These are phyloP conservation scores for Poeciliopsis paucimaculata DNA, from an alignment of 2,797 vertebrate species.

Conservation along the genomic window DNA sequence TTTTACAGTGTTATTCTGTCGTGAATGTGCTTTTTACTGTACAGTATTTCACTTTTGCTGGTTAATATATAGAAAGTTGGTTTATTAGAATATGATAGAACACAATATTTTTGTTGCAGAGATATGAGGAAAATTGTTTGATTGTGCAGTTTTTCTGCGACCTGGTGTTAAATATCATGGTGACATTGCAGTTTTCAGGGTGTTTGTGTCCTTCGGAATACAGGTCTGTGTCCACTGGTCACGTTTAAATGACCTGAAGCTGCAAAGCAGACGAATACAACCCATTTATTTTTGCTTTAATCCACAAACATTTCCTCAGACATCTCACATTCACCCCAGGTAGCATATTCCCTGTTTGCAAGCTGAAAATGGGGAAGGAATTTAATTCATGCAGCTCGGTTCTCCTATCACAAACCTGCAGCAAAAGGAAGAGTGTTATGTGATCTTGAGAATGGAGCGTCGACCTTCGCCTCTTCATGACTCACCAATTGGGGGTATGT, in stretches of 20 bases:
- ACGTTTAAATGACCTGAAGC: slow-evolving; percentile 13
- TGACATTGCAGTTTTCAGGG: slow-evolving; percentile 58
- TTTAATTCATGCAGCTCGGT: slow-evolving; percentile 31
- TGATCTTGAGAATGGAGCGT: slow-evolving; percentile 27
- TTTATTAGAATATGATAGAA: neutral
- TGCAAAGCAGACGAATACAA: slow-evolving; percentile 30
- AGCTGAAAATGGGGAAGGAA: slow-evolving; percentile 31
- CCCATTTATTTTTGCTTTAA: slow-evolving; percentile 7
- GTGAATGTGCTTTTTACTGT: neutral
- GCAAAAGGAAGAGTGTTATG: slow-evolving; percentile 42
- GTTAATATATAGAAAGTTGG: neutral
- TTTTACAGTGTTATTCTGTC: neutral
- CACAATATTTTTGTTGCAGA: slow-evolving; percentile 2
- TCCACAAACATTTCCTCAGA: slow-evolving; percentile 30
- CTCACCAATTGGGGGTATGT: slow-evolving; percentile 2
- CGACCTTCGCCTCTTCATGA: slow-evolving; percentile 21
- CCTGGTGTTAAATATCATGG: slow-evolving; percentile 54
- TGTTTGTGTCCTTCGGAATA: neutral
- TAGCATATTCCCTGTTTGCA: slow-evolving; percentile 38
- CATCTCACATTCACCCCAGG: slow-evolving; percentile 30
- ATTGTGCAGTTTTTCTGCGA: slow-evolving; percentile 18
- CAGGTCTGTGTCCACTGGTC: neutral
- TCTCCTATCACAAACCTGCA: slow-evolving; percentile 37
- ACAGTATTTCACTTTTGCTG: neutral
- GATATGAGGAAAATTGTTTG: neutral